A percentile compares a stretch with the other conserved stretches of the same genome.
These are phyloP conservation scores for Aselliscus stoliczkanus DNA, from an alignment of 2,797 vertebrate genomes.

Conservation along the genomic window DNA sequence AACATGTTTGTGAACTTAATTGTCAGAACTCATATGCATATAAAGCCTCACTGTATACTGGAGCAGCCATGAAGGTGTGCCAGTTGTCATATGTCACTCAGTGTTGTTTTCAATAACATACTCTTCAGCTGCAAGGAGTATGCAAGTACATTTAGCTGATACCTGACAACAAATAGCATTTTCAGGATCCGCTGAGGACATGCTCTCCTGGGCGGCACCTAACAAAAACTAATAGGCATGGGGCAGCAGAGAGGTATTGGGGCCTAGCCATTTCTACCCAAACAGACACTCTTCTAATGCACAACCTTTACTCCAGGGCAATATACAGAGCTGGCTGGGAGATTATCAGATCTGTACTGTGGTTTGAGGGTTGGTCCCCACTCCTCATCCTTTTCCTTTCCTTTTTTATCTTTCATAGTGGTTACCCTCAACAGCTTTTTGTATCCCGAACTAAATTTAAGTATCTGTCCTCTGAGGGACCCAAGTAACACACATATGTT, in stretches of 20 bases:
- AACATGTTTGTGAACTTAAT: too few relatives aligned
- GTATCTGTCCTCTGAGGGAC: background rate
- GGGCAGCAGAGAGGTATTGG: rapidly evolving
- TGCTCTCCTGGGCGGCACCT: background rate
- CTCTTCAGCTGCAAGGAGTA: background rate
- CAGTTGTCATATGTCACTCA: background rate
- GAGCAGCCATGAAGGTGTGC: background rate
- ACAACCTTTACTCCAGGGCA: background rate
- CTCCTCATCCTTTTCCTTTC: background rate
- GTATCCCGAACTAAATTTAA: background rate
- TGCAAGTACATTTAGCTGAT: background rate
- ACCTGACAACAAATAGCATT: background rate
- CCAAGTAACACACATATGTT: background rate
- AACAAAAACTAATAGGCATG: background rate
- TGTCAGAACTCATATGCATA: background rate
- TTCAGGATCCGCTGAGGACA: background rate
- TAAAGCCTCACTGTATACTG: background rate
- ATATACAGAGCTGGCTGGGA: background rate
- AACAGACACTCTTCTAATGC: background rate
- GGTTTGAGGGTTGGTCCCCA: background rate
- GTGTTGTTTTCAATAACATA: background rate
- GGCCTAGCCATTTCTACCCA: background rate
- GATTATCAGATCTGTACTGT: background rate
- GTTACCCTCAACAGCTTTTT: background rate
- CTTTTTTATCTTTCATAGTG: background rate